Percentiles rank a stretch among this genome's conserved stretches.
Conservation (phyloP, 2,888 invertebrate genomes). For the Drosophila paranaensis region DNA sequence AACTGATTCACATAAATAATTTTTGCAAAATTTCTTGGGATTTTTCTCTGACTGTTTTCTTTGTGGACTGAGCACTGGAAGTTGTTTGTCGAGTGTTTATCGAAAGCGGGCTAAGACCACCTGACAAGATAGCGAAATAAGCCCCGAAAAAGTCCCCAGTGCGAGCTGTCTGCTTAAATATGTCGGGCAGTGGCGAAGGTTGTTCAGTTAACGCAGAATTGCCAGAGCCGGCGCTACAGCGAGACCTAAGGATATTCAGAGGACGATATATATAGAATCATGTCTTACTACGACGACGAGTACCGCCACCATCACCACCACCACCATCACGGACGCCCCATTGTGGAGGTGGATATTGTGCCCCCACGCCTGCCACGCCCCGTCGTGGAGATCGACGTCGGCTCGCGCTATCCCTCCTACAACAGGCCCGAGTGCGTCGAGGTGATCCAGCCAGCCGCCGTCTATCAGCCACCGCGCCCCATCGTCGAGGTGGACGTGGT, state of each 20-base stretch:
- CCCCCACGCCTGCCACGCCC: conserved; percentile 72
- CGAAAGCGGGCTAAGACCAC: conserved; percentile 57
- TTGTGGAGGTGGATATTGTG: conserved; percentile 78
- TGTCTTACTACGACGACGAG: conserved; percentile 74
- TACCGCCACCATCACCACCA: conserved; percentile 68
- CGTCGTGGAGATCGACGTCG: conserved; percentile 65
- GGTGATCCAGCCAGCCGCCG: conserved; percentile 63
- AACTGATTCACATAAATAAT: conserved; percentile 51
- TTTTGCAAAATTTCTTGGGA: conserved; percentile 16
- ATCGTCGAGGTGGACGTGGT: conserved; percentile 72
- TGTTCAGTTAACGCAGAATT: conserved; percentile 56
- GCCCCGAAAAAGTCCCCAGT: conserved; percentile 56
- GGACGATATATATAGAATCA: conserved; percentile 17
- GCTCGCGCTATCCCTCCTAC: conserved; percentile 56
- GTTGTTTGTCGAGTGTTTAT: conserved; percentile 67
- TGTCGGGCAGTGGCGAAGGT: conserved; percentile 33
- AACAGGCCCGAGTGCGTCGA: conserved; percentile 53
- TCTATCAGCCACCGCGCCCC: conserved; percentile 63
- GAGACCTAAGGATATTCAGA: neutral
- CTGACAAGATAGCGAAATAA: conserved; percentile 70
- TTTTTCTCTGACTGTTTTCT: neutral
- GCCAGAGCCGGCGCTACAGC: conserved; percentile 4
- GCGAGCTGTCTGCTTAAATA: conserved; percentile 59
- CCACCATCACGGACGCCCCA: conserved; percentile 69
- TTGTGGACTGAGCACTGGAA: conserved; percentile 43